phyloP scores from a whole-genome alignment of 2,113 vertebrate genomes.

The Neolamprologus sp. region DNA sequence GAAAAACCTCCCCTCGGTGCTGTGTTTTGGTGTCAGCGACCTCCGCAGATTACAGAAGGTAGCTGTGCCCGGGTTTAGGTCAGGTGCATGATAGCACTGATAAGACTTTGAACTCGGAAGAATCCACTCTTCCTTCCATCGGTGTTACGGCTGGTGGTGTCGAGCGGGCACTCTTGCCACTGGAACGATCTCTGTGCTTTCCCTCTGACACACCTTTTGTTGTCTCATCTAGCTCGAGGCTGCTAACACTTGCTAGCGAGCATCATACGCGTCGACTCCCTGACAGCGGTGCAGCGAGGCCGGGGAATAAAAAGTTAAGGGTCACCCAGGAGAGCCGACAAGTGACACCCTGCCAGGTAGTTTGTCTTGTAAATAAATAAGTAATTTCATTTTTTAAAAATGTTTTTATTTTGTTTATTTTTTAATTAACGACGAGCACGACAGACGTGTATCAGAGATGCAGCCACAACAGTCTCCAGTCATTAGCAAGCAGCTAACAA shows the following conservation, averaged over 20 bases:
- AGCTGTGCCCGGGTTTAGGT: neutral
- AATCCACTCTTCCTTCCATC: neutral
- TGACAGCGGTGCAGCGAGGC: neutral
- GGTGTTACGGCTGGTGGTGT: neutral
- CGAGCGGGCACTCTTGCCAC: neutral
- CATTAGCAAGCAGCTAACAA: conserved; percentile 8
- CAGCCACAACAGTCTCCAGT: neutral
- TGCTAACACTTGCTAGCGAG: conserved; percentile 22
- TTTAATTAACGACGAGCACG: neutral
- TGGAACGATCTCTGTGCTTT: neutral
- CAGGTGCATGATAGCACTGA: neutral
- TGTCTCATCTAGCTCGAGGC: conserved; percentile 24
- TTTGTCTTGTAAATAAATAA: neutral
- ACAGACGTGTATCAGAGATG: neutral
- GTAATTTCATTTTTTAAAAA: neutral
- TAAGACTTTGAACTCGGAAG: neutral
- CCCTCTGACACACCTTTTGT: conserved; percentile 55
- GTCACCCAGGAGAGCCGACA: neutral
- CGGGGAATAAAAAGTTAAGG: neutral
- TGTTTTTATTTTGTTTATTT: neutral
- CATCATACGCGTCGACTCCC: neutral
- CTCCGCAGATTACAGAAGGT: neutral
- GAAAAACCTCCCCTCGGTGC: neutral
- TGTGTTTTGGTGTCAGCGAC: neutral
- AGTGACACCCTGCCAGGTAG: conserved; percentile 27